Base-by-base conservation (phyloP, 2,113 vertebrate genomes). In the Lipotes vexillifer region DNA sequence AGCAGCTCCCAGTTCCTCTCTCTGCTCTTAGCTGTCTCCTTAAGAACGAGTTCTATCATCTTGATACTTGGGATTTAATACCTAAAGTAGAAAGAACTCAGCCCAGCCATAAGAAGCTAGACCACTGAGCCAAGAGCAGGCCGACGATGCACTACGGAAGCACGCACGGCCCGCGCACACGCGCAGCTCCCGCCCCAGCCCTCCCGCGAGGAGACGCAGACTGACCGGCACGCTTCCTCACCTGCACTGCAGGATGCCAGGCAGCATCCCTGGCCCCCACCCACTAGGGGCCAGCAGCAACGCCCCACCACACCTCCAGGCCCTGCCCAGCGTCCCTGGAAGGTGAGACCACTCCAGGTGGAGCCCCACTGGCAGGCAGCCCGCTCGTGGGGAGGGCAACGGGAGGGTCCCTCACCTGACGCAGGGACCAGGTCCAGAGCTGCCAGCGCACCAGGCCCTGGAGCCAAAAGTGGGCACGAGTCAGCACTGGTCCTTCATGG, bases 221-320 rank as follows among this genome's bases (percentile, higher is more conserved):
- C 46, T 27, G 4, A 27, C 59, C 10, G 4, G 49, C 68, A 23
- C 6, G 41, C 72, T 49, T 6, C 72, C 29, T 29, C 74, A 2
- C 29, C 74, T 1, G 17, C 29, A 2, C 61, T 8, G 10, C 17
- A 3, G 49, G 21, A 23, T 5, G 33, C 41, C 11, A 0, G 20
- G 59, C 6, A 2, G 38, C 57, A 12, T 10, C 9, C 72, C 72
- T 46, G 44, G 63, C 12, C 66, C 33, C 33, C 33, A 20, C 75
- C 75, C 31, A 44, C 27, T 3, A 6, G 44, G 44, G 2, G 61
- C 44, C 63, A 6, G 44, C 23, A 27, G 63, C 84, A 68, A 33
- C 36, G 15, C 44, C 14, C 5, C 14, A 17, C 31, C 61, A 29
- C 10, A 7, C 23, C 71, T 27, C 71, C 38, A 61, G 44, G 20